Evolutionary conservation across 2,888 invertebrate genomes (phyloP), one percentile per base, ranked within the genome.

Genomic region (Xestia xanthographa): DNA sequence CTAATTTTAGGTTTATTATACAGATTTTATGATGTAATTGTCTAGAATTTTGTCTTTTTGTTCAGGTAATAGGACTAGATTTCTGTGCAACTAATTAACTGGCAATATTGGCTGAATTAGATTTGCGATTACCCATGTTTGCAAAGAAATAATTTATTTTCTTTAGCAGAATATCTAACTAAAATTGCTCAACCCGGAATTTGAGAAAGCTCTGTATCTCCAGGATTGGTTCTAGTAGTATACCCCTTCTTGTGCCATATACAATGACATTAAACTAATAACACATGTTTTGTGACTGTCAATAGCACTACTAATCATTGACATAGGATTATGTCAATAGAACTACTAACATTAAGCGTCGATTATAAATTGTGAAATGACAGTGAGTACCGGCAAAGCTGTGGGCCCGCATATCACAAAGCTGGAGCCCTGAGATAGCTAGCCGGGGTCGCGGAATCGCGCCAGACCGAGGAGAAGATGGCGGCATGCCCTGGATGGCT

Each of bases 21-120:
- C 22, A 11, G 56, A 3, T 72, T 53, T 63, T 63, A 22, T 80
- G 69, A 66, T 70, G 56, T 80, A 69, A 69, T 68, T 17, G 14
- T 72, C 29, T 43, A 12, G 29, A n/a, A 29, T 38, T 26, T 17
- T 5, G 9, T 43, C 0, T 17, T 41, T 48, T 17, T 22, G 0
- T 26, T 22, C 29, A 26, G 9, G 12, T 17, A 38, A 43, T 53
- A 11, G 6, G 5, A n/a, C 11, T 66, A 20, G 66, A 66, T 4
- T 43, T 74, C 0, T 41, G 22, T 26, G 4, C 6, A n/a, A 43
- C 34, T 11, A 43, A 9, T n/a, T 34, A 11, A 14, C 53, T 67
- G 34, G 20, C 60, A 12, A n/a, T n/a, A n/a, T n/a, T 1, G 48
- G 20, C n/a, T 11, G 8, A n/a, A n/a, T n/a, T 11, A 22, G 9